Conservation (phyloP, 2,888 invertebrate species). For the Vannuccia rotundouncinata region DNA sequence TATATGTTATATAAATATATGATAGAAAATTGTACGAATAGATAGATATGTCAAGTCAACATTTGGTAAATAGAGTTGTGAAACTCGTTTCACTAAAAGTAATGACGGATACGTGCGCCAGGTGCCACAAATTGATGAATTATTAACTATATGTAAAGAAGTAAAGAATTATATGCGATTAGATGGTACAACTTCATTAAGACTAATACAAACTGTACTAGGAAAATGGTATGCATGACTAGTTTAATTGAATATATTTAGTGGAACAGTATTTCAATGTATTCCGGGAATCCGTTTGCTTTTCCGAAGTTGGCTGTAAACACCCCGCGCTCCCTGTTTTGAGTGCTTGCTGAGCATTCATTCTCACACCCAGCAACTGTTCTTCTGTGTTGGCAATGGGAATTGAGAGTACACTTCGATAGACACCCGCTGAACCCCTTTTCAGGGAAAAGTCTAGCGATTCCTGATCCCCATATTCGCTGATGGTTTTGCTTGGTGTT, state of each 20-base stretch:
- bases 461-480: background rate
- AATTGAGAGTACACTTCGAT: background rate
- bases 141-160: no score
- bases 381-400: background rate
- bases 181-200: no score
- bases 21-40: no score
- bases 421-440: background rate
- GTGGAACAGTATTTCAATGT: background rate
- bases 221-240: no score
- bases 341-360: background rate
- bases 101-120: no score
- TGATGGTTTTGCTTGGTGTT: background rate
- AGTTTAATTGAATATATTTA: slow-evolving; percentile 1
- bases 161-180: no score
- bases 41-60: no score
- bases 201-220: no score
- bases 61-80: no score
- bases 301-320: background rate
- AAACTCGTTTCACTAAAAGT: no score
- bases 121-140: no score
- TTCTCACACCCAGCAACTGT: background rate
- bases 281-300: background rate
- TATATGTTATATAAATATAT: no score
- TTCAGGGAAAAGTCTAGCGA: background rate
- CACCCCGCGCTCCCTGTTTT: background rate